Percentiles rank a stretch among this genome's conserved stretches.
These are phyloP conservation scores for Kryptolebias ocellatus DNA, from an alignment of 2,797 vertebrate species.

Conservation along the genomic window DNA sequence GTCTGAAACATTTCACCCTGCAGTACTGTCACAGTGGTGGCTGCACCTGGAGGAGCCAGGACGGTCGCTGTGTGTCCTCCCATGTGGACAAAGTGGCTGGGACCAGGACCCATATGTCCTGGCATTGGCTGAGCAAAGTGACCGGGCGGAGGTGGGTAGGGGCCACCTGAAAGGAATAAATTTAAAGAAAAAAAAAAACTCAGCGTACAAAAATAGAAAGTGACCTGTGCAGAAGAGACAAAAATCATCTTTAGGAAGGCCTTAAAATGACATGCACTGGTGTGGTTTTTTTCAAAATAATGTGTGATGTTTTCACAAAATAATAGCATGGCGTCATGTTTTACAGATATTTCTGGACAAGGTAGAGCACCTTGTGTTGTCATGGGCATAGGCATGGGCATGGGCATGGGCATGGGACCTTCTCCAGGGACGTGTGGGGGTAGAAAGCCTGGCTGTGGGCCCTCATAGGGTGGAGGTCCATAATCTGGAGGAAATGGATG, in stretches of 20 bases:
- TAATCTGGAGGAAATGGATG: conserved; percentile 88
- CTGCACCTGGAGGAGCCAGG: conserved; percentile 87
- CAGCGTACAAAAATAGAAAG: not conserved
- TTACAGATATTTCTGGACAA: not conserved
- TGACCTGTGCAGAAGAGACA: not conserved
- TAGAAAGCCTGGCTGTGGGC: conserved; percentile 86
- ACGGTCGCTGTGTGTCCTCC: conserved; percentile 90
- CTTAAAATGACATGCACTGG: not conserved
- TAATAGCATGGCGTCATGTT: no score
- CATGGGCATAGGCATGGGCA: conserved; percentile 62
- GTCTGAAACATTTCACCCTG: conserved; percentile 98
- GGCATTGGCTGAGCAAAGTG: conserved; percentile 75
- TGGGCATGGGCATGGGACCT: conserved; percentile 78
- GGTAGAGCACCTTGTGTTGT: conserved; percentile 66
- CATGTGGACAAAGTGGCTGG: conserved; percentile 83
- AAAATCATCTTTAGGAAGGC: no score
- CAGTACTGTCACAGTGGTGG: conserved; percentile 94
- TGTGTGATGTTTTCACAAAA: no score
- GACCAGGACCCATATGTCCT: conserved; percentile 80
- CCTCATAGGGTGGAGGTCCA: conserved; percentile 94
- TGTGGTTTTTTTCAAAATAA: no score
- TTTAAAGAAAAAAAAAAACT: not conserved
- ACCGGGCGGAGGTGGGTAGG: conserved; percentile 75
- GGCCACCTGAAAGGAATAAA: conserved; percentile 60
- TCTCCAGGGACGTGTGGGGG: conserved; percentile 90